These are phyloP conservation scores for Stegodyphus mimosarum DNA, from an alignment of 1,140 invertebrate genomes.

Conservation along the genomic window DNA sequence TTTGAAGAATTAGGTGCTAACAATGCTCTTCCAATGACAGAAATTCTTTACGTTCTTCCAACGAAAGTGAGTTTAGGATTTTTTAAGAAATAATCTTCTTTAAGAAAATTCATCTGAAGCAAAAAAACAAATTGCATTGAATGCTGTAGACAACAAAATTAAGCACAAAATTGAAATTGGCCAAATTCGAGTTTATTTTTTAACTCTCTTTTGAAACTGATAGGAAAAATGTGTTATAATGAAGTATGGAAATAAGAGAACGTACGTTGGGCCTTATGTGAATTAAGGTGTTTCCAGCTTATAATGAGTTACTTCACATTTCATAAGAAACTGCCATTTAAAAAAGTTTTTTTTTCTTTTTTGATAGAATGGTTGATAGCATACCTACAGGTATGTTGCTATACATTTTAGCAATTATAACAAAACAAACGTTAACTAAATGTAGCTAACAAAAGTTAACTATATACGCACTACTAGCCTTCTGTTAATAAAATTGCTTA, in stretches of 20 bases:
- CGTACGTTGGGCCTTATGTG: not conserved
- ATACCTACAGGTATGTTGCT: no score
- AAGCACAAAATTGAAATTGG: not conserved
- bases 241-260: not conserved
- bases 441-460: no score
- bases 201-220: not conserved
- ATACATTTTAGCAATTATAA: no score
- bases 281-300: no score
- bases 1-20: slow-evolving; percentile 24
- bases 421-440: no score
- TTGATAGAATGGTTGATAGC: no score
- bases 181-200: not conserved
- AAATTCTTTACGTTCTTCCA: slow-evolving; percentile 18
- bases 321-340: no score
- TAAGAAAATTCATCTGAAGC: not conserved
- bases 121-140: not conserved
- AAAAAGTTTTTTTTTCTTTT: no score
- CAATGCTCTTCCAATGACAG: not conserved
- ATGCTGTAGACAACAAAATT: not conserved
- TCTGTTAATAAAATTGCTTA: no score
- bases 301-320: no score
- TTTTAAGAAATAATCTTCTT: not conserved
- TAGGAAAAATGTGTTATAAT: not conserved
- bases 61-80: slow-evolving; percentile 18
- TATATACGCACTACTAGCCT: no score